These are phyloP conservation scores for Glaucopsyche alexis DNA, from an alignment of 2,888 invertebrate species.

Conservation along the genomic window DNA sequence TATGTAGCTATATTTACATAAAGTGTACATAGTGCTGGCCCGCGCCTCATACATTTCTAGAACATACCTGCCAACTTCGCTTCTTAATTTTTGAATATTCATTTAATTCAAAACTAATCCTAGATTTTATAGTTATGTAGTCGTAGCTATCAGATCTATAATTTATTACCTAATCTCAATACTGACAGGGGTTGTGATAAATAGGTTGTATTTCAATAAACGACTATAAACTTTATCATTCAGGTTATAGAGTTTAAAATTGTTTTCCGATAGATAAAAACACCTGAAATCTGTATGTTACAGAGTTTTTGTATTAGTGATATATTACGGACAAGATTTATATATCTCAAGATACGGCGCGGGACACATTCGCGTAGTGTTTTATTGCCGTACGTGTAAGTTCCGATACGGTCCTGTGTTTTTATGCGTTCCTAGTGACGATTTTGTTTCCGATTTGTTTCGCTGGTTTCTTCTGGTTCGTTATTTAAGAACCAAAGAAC, in stretches of 20 bases:
- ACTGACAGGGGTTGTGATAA: slow-evolving; percentile 10
- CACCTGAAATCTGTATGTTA: slow-evolving; percentile 17
- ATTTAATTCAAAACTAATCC: not conserved
- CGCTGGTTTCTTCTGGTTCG: not conserved
- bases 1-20: no score
- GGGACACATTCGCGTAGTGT: not conserved
- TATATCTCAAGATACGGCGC: not conserved
- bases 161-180: slow-evolving; percentile 12
- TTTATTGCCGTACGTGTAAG: slow-evolving; percentile 1
- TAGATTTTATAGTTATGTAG: not conserved
- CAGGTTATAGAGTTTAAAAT: not conserved
- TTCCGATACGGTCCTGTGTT: not conserved
- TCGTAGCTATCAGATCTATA: not conserved
- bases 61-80: no score
- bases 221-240: not conserved
- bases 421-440: not conserved
- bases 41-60: no score
- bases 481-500: no score
- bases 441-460: not conserved
- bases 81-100: not conserved
- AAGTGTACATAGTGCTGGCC: no score
- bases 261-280: not conserved
- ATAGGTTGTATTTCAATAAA: not conserved
- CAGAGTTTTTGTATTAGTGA: slow-evolving; percentile 19
- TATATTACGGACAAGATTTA: slow-evolving; percentile 14